Conservation (phyloP, 2,113 vertebrate genomes). For the Gopherus flavomarginatus region DNA sequence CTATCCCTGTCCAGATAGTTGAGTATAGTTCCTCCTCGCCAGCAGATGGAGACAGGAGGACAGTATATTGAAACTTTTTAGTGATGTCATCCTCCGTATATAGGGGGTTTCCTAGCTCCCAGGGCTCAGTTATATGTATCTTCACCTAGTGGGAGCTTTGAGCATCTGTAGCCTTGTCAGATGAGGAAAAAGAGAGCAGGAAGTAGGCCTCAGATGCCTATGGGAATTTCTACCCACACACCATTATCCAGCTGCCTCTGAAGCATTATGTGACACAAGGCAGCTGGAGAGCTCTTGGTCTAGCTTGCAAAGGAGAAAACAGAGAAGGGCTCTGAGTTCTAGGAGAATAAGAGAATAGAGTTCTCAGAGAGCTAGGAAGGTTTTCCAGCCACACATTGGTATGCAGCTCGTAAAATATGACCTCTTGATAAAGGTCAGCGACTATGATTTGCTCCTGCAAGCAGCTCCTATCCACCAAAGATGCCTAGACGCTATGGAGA, state of each 20-base stretch:
- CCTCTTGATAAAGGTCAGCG: not conserved
- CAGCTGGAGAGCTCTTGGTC: not conserved
- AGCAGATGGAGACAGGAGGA: not conserved
- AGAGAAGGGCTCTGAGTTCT: not conserved
- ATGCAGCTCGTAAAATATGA: not conserved
- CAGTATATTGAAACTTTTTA: not conserved
- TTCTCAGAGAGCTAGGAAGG: not conserved
- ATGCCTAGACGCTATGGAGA: not conserved
- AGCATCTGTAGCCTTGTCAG: not conserved
- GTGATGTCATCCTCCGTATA: rapidly evolving
- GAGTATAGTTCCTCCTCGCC: not conserved
- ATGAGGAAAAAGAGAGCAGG: not conserved
- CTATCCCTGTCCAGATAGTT: not conserved
- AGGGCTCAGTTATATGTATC: not conserved
- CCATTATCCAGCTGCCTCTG: not conserved
- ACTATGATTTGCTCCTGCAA: not conserved
- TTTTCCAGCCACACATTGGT: not conserved
- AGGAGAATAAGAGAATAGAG: not conserved
- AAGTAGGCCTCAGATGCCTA: not conserved
- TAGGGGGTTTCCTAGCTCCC: not conserved
- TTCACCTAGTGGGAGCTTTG: not conserved
- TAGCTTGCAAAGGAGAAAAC: not conserved
- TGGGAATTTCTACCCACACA: not conserved
- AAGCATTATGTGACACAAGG: not conserved
- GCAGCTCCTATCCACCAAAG: not conserved